phyloP scores from a whole-genome alignment of 2,113 vertebrate species.

The Epinephelus moara region DNA sequence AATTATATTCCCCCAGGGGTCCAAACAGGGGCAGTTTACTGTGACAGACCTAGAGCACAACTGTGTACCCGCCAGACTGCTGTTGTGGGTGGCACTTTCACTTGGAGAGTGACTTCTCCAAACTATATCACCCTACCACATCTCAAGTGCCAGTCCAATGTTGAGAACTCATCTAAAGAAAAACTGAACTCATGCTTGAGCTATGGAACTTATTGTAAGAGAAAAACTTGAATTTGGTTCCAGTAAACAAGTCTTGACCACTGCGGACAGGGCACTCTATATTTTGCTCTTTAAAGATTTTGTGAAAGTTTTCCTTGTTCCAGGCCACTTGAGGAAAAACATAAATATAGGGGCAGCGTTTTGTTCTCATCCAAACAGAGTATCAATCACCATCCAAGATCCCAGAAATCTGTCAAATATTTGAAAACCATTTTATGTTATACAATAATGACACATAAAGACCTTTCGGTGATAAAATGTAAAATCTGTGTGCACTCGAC shows the following conservation, averaged over 20 bases:
- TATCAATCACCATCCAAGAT: neutral
- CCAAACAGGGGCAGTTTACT: neutral
- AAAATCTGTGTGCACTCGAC: neutral
- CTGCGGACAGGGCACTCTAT: neutral
- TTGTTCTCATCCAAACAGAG: neutral
- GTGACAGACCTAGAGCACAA: constrained; percentile 1
- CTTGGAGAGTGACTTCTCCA: constrained; percentile 26
- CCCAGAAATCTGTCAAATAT: neutral
- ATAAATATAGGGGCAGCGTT: neutral
- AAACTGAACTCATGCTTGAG: neutral
- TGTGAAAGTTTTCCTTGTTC: neutral
- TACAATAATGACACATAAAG: neutral
- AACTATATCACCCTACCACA: constrained; percentile 23
- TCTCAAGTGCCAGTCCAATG: constrained; percentile 14
- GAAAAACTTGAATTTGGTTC: neutral
- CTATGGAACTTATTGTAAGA: neutral
- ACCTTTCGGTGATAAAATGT: neutral
- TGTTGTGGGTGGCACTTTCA: constrained; percentile 26
- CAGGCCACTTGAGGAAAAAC: neutral
- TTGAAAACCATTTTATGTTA: neutral
- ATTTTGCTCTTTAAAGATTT: neutral
- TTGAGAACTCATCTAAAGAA: constrained; percentile 9
- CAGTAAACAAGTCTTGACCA: neutral
- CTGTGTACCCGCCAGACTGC: constrained; percentile 15
- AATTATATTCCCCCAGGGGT: neutral